Evolutionary conservation across 2,113 vertebrate species (phyloP).

Genomic region (Alces alces): DNA sequence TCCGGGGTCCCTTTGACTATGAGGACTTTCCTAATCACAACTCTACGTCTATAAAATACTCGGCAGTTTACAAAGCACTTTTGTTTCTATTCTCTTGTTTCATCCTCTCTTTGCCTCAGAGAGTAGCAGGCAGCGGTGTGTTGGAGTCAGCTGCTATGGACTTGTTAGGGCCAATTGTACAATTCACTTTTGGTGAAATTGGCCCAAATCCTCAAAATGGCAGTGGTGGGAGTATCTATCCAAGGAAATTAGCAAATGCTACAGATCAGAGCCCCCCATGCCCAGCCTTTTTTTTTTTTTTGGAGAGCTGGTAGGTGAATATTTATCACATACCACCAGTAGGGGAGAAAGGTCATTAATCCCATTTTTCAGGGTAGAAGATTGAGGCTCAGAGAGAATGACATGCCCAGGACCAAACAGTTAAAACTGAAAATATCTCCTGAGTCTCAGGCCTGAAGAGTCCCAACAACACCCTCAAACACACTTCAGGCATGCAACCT

Average conservation of each 20-base stretch:
- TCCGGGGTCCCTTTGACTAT: not conserved
- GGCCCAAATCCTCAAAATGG: not conserved
- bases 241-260: not conserved
- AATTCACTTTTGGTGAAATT: not conserved
- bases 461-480: not conserved
- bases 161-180: not conserved
- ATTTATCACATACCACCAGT: not conserved
- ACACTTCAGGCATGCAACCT: not conserved
- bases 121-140: not conserved
- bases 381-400: not conserved
- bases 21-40: not conserved
- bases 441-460: not conserved
- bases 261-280: not conserved
- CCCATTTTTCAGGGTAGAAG: not conserved
- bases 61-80: not conserved
- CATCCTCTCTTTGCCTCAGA: not conserved
- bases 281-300: not conserved
- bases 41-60: not conserved
- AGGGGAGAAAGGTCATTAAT: not conserved
- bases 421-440: not conserved
- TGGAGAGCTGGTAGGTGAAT: not conserved
- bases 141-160: not conserved
- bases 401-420: not conserved
- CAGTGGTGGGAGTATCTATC: not conserved
- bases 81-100: not conserved